Conservation (phyloP, 2,888 invertebrate genomes). For the Cryptus viduatorius region DNA sequence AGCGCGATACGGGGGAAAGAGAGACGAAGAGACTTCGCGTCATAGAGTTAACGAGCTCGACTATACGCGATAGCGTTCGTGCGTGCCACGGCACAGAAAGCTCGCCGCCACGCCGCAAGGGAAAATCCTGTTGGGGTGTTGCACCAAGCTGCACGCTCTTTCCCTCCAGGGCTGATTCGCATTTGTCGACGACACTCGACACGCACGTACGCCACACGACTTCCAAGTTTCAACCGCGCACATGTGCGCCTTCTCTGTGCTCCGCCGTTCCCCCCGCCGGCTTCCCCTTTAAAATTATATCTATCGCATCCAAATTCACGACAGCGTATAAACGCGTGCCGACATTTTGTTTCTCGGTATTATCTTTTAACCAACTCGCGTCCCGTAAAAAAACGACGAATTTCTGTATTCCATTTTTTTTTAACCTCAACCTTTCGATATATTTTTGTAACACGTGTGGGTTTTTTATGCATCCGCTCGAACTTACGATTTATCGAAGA, state of each 20-base stretch:
- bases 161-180: conserved; percentile 65
- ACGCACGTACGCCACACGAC: conserved; percentile 65
- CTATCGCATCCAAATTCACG: conserved; percentile 35
- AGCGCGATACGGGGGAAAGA: not conserved
- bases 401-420: not conserved
- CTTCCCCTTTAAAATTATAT: conserved; percentile 20
- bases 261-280: too few species aligned
- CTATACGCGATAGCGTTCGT: conserved; percentile 59
- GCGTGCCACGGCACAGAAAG: conserved; percentile 36
- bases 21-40: conserved; percentile 43
- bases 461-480: not conserved
- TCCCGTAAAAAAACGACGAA: not conserved
- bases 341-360: not conserved
- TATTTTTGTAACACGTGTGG: not conserved
- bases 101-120: conserved; percentile 7
- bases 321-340: not conserved
- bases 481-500: not conserved
- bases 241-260: conserved; percentile 25
- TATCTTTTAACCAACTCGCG: conserved; percentile 16
- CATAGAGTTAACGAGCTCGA: conserved; percentile 65
- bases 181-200: conserved; percentile 68
- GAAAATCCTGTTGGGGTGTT: conserved; percentile 26
- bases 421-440: not conserved
- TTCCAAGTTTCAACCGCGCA: conserved; percentile 64
- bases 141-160: conserved; percentile 29